A percentile compares a stretch with the other conserved stretches of the same genome.
phyloP scores from a whole-genome alignment of 2,888 invertebrate species.

The Tortrix viridana region DNA sequence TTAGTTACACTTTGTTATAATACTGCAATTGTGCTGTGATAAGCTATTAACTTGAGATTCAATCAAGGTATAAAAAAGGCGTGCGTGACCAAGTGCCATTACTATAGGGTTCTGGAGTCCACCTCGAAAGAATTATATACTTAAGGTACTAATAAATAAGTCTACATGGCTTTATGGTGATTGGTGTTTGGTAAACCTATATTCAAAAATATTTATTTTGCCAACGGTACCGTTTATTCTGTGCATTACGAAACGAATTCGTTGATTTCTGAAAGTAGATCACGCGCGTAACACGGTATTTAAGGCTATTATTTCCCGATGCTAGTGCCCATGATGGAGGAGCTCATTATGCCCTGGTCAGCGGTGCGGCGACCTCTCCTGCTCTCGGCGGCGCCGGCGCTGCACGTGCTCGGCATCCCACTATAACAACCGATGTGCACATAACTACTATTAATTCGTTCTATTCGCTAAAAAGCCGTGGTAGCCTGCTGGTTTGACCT shows the following conservation, averaged over 20 bases:
- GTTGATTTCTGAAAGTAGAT: constrained; percentile 30
- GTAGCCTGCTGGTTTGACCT: too few relatives aligned
- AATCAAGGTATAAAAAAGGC: not conserved
- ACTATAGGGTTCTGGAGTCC: not conserved
- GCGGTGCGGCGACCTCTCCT: constrained; percentile 48
- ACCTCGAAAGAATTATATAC: not conserved
- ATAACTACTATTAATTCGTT: constrained; percentile 20
- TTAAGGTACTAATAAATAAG: not conserved
- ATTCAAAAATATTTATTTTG: constrained; percentile 30
- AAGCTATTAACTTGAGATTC: not conserved
- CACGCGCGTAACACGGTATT: constrained; percentile 46
- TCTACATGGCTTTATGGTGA: constrained; percentile 24
- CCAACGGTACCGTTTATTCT: constrained; percentile 13
- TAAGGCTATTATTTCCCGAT: constrained; percentile 53
- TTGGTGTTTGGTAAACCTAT: constrained; percentile 26
- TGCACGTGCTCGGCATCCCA: constrained; percentile 27
- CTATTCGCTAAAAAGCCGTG: too few relatives aligned
- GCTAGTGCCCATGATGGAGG: constrained; percentile 46
- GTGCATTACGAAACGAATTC: constrained; percentile 26
- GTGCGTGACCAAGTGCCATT: not conserved
- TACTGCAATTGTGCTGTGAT: not conserved
- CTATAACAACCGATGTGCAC: constrained; percentile 9
- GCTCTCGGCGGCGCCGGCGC: constrained; percentile 22
- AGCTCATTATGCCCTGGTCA: constrained; percentile 41
- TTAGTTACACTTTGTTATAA: not conserved